These are phyloP conservation scores for Myotis myotis DNA, from an alignment of 2,797 vertebrate genomes.

Conservation along the genomic window DNA sequence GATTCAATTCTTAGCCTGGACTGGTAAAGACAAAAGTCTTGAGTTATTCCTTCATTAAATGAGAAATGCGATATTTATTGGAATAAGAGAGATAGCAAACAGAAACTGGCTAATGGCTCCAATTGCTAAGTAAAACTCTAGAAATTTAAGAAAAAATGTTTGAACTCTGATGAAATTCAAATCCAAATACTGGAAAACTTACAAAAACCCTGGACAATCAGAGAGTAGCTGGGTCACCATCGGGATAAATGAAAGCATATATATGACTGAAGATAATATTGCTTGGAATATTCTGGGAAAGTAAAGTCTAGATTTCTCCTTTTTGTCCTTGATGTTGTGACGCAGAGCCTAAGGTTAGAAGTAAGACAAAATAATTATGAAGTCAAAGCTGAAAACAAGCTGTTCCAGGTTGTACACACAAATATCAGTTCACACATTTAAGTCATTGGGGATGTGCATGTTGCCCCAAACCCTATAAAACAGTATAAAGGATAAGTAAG, in stretches of 20 bases:
- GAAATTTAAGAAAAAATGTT: neutral
- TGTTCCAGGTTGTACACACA: neutral
- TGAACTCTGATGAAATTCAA: neutral
- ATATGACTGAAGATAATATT: neutral
- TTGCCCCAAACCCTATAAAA: neutral
- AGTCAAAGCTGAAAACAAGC: neutral
- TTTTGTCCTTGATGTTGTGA: neutral
- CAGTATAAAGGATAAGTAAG: neutral
- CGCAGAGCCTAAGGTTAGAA: neutral
- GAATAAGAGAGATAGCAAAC: neutral
- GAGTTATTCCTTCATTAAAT: neutral
- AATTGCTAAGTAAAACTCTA: neutral
- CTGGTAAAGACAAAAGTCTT: neutral
- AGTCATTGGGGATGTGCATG: neutral
- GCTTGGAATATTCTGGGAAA: neutral
- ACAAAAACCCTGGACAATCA: neutral
- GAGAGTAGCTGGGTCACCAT: neutral
- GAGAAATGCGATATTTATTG: neutral
- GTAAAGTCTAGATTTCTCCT: neutral
- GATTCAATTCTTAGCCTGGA: neutral
- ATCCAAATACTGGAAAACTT: neutral
- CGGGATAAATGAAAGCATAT: neutral
- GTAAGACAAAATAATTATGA: neutral
- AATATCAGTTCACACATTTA: neutral
- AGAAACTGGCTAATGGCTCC: neutral